phyloP scores from a whole-genome alignment of 1,140 invertebrate species.

The Rhynchophorus ferrugineus region DNA sequence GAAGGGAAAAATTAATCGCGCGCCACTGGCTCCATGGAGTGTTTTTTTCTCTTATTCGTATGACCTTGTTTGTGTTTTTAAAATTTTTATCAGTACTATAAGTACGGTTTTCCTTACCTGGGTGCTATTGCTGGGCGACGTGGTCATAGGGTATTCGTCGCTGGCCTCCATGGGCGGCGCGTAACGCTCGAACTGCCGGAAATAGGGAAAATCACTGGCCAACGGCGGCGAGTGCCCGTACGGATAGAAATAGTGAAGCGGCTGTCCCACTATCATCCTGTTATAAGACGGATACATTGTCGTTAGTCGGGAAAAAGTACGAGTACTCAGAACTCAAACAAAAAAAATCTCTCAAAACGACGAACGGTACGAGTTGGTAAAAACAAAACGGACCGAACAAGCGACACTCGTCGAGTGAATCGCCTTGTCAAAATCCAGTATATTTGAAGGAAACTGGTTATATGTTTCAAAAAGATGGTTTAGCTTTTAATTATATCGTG shows the following conservation, averaged over 20 bases:
- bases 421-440: constrained; percentile 14
- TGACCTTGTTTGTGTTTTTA: too few relatives aligned
- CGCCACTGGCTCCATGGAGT: too few relatives aligned
- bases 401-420: constrained; percentile 8
- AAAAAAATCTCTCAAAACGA: not conserved
- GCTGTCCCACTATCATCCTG: constrained; percentile 36
- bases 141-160: constrained; percentile 30
- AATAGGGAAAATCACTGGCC: constrained; percentile 20
- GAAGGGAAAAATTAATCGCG: too few relatives aligned
- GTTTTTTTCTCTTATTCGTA: too few relatives aligned
- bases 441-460: constrained; percentile 22
- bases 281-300: constrained; percentile 31
- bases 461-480: constrained; percentile 14
- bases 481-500: constrained; percentile 14
- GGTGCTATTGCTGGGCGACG: constrained; percentile 32
- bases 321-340: too few relatives aligned
- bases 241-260: constrained; percentile 32
- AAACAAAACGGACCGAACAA: too few relatives aligned
- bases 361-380: not conserved
- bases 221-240: constrained; percentile 4
- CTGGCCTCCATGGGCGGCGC: constrained; percentile 19
- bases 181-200: constrained; percentile 20
- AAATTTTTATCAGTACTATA: too few relatives aligned
- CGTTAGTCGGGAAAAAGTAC: constrained; percentile 5
- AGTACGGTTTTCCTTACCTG: too few relatives aligned